These are phyloP conservation scores for Caenorhabditis panamensis DNA, from an alignment of 2,888 invertebrate species.

Conservation along the genomic window DNA sequence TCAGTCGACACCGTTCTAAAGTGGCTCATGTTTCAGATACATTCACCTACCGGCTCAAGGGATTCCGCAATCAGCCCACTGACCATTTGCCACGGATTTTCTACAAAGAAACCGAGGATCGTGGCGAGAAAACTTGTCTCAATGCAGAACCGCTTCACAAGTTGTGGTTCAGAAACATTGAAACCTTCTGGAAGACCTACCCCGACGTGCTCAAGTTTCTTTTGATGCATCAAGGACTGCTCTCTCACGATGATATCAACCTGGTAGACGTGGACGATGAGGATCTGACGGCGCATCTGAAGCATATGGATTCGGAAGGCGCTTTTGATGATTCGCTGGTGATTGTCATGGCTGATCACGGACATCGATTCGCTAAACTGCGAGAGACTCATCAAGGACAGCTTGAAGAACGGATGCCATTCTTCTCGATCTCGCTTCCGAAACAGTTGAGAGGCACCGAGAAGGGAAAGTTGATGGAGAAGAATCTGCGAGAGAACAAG, in stretches of 20 bases:
- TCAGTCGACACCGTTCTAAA: too few species aligned
- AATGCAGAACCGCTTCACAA: neutral
- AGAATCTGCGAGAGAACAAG: slow-evolving; percentile 73
- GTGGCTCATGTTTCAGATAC: too few species aligned
- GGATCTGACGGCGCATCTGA: slow-evolving; percentile 69
- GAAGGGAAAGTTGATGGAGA: slow-evolving; percentile 55
- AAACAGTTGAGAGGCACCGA: slow-evolving; percentile 64
- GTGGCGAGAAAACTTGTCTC: slow-evolving; percentile 84
- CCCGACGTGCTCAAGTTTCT: slow-evolving; percentile 87
- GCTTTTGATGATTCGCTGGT: slow-evolving; percentile 89
- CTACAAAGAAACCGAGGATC: slow-evolving; percentile 86
- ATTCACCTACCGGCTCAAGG: slow-evolving; percentile 92
- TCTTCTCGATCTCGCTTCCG: slow-evolving; percentile 84
- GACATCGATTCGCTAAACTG: slow-evolving; percentile 89
- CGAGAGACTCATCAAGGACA: slow-evolving; percentile 90
- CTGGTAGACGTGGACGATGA: slow-evolving; percentile 84
- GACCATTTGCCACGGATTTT: slow-evolving; percentile 93
- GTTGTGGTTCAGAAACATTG: slow-evolving; percentile 81
- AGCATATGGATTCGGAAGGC: slow-evolving; percentile 77
- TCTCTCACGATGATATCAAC: slow-evolving; percentile 91
- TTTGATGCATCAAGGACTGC: slow-evolving; percentile 90
- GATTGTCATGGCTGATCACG: slow-evolving; percentile 94
- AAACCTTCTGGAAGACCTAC: slow-evolving; percentile 85
- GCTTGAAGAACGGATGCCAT: slow-evolving; percentile 86
- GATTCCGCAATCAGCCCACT: slow-evolving; percentile 89